These are phyloP conservation scores for Platyrinchus mystaceus DNA, from an alignment of 2,797 vertebrate genomes.

Conservation along the genomic window DNA sequence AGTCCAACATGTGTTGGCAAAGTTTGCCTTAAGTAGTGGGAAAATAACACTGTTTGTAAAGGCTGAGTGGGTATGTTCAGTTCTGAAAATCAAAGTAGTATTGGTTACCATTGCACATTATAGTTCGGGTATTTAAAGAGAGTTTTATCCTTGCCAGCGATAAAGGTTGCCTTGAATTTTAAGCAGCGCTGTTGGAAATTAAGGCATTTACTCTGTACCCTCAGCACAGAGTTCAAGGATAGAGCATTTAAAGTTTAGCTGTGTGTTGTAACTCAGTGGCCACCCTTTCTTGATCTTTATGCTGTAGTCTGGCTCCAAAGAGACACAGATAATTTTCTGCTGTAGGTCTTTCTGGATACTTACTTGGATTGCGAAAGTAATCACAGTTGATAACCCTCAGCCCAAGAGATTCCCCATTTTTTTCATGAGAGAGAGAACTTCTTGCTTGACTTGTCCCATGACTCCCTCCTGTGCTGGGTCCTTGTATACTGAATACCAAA, in stretches of 20 bases:
- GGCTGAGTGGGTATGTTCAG: background rate
- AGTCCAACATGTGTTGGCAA: background rate
- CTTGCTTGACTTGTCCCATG: background rate
- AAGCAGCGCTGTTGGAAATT: background rate
- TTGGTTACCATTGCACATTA: fast-evolving
- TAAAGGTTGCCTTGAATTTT: constrained; percentile 45
- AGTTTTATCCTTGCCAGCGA: background rate
- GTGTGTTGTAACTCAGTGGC: background rate
- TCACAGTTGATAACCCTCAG: background rate
- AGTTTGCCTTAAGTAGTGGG: background rate
- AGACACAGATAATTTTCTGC: background rate
- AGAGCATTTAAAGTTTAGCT: constrained; percentile 15
- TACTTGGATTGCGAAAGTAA: background rate
- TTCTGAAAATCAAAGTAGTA: background rate
- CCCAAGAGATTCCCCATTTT: background rate
- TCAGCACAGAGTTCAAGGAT: constrained; percentile 1
- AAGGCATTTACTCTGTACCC: background rate
- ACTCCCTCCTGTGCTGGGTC: background rate
- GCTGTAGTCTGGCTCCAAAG: background rate
- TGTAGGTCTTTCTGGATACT: background rate
- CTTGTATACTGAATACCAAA: background rate
- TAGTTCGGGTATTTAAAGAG: background rate
- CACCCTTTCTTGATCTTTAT: background rate
- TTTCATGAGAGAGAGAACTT: background rate
- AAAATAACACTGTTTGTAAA: background rate